Evolutionary conservation across 2,113 vertebrate species (phyloP), one percentile per base, ranked within the genome.

Genomic region (Heliornis fulica): DNA sequence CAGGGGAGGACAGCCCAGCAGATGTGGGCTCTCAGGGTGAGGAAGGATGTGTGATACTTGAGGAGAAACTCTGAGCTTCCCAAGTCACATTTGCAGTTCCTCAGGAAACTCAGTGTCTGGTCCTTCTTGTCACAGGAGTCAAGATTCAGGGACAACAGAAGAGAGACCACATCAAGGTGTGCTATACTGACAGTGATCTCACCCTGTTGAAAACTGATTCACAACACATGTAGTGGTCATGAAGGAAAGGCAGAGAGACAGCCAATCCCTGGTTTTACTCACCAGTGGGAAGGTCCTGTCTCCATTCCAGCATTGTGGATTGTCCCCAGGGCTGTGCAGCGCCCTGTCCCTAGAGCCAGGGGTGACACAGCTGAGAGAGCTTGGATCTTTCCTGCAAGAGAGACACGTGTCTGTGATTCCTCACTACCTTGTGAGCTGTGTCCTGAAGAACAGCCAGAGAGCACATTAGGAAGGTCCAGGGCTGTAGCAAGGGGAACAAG

Each of bases 111-210:
- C 2, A 0, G 15, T 23, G 68, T 28, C 68, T 32, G 32, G 28
- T 29, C 22, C 32, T 51, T 32, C 51, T 51, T 5, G 0, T 74
- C 43, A 29, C 32, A 59, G 50, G 50, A 72, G 59, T 11, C 34
- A 14, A 41, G 43, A 36, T 26, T 43, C 43, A 32, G 59, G 21
- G 57, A 36, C 31, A 72, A 36, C 21, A 22, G 43, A 50, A 28
- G 0, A 26, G 41, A 57, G 76, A 48, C 41, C 36, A 25, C 32
- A 11, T 28, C 16, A 36, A 11, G 36, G 29, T 46, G 45, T n/a
- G n/a, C n/a, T n/a, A n/a, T n/a, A n/a, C n/a, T 1, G 0, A 6
- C 3, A 11, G 7, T n/a, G 61, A 46, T 60, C 51, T 68, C 46
- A 40, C 46, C 34, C 70, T 31, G 54, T 60, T 53, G 23, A 38